Evolutionary conservation across 92 coral and sea anemone genomes (phyloP), one percentile per base, ranked within the genome.

Genomic region (Nematostella vectensis): DNA sequence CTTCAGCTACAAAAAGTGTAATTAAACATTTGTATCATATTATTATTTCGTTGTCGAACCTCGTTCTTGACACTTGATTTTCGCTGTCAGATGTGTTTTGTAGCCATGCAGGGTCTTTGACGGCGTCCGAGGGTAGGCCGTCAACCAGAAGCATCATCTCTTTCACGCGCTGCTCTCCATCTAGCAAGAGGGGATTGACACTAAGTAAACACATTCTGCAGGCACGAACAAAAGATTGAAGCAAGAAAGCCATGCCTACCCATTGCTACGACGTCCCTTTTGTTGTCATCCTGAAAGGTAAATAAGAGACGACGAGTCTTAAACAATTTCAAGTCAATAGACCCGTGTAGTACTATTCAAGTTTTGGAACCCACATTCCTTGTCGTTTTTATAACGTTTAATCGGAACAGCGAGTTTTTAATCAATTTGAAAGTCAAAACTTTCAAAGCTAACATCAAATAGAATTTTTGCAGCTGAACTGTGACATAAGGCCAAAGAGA

Each of bases 71-170:
- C 21, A 45, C 51, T 4, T 11, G 11, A 4, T 8, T 45, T 10
- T 22, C 23, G 15, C 15, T 15, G 4, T 8, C 21, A 19, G 51
- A 11, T 6, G 33, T n/a, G 9, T 29, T 1, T 11, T 9, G 30
- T 17, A 66, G 56, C 72, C 72, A 66, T 12, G 43, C 37, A 1
- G 72, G 72, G 12, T 45, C 48, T 3, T 66, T 66, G 18, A 21
- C 20, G 25, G 50, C 29, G 31, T 78, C 79, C 4, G 69, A 59
- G 12, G 79, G 66, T 40, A 30, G 63, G 23, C 95, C 84, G 28
- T 71, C 88, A 8, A 80, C 77, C 3, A 80, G 69, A 22, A 73
- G 62, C n/a, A 85, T 24, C 88, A 85, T 85, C 26, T 85, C 88
- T 23, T 39, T 69, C 30, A 75, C 72, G 29, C 88, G 76, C n/a